Percentiles rank a stretch among this genome's conserved stretches.
Evolutionary conservation across 2,113 vertebrate species (phyloP).

Genomic region (Aviceda subcristata): DNA sequence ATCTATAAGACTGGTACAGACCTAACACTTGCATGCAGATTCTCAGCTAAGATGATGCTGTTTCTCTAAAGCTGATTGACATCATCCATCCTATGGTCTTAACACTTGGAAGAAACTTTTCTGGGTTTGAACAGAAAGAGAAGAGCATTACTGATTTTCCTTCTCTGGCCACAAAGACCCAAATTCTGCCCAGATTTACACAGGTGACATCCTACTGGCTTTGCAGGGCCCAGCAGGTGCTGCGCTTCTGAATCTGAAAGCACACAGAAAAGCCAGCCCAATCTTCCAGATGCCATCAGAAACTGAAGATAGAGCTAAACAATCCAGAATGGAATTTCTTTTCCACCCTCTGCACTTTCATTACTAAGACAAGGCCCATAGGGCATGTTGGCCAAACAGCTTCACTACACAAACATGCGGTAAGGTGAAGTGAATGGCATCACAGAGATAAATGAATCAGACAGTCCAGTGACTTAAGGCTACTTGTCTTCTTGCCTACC

Average conservation of each 20-base stretch:
- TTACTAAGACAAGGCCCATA: constrained; percentile 19
- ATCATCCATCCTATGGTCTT: neutral
- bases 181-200: neutral
- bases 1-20: neutral
- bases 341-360: constrained; percentile 27
- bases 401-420: neutral
- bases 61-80: neutral
- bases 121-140: neutral
- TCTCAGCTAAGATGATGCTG: neutral
- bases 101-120: neutral
- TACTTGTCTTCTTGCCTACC: constrained; percentile 13
- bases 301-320: neutral
- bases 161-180: neutral
- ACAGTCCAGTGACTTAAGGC: constrained; percentile 13
- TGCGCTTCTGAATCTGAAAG: neutral
- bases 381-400: constrained; percentile 11
- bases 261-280: neutral
- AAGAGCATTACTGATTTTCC: neutral
- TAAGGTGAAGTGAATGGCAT: neutral
- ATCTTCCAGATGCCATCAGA: neutral
- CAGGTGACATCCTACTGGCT: neutral
- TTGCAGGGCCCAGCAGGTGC: neutral
- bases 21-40: neutral
- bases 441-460: neutral
- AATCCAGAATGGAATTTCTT: neutral